phyloP scores from a whole-genome alignment of 2,888 invertebrate genomes.

The Drosophila nr. medialis region DNA sequence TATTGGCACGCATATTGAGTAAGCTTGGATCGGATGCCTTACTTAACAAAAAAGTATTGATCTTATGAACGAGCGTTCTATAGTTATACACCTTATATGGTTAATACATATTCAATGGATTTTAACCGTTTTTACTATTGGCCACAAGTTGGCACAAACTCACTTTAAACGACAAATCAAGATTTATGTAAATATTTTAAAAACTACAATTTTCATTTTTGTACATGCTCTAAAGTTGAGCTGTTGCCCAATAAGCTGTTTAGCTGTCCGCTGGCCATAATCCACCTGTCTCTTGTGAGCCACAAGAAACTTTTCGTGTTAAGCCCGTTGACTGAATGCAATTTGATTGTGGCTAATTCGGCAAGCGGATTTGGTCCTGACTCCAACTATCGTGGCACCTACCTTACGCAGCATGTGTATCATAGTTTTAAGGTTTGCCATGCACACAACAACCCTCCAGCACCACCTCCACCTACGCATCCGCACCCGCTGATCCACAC shows the following conservation, averaged over 20 bases:
- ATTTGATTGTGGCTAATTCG: neutral
- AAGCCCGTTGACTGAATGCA: slow-evolving; percentile 20
- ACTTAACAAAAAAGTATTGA: too few species aligned
- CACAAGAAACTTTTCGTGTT: slow-evolving; percentile 16
- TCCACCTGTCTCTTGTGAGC: slow-evolving; percentile 2
- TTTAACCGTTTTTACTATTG: too few species aligned
- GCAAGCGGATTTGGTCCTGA: slow-evolving; percentile 6
- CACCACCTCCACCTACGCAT: neutral
- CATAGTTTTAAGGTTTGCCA: slow-evolving; percentile 30
- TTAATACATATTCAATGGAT: too few species aligned
- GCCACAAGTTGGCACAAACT: too few species aligned
- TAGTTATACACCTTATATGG: too few species aligned
- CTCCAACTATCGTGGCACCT: neutral
- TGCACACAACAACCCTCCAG: neutral
- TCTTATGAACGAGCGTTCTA: too few species aligned
- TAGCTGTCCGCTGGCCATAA: neutral
- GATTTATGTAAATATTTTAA: too few species aligned
- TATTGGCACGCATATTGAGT: too few species aligned
- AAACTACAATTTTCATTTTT: neutral
- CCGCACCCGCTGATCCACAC: too few species aligned
- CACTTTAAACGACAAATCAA: too few species aligned
- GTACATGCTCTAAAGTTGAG: slow-evolving; percentile 19
- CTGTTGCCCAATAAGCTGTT: neutral
- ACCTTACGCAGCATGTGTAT: slow-evolving; percentile 24
- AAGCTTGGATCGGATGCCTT: too few species aligned